Conservation (phyloP, 2,888 invertebrate genomes). For the Microplitis manilae region DNA sequence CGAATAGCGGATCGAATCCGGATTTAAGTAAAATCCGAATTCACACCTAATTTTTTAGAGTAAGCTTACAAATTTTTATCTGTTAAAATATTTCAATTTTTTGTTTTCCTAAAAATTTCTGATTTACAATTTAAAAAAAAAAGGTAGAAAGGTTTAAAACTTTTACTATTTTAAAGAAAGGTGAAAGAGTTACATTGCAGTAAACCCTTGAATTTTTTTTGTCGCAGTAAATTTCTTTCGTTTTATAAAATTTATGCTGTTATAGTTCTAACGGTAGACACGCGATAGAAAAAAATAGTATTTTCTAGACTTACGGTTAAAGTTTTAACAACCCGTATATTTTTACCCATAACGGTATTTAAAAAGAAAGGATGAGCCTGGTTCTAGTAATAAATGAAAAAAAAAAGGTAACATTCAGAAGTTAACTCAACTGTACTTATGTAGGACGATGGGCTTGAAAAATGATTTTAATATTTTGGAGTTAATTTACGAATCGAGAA, state of each 20-base stretch:
- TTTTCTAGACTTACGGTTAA: background rate
- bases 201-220: background rate
- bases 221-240: conserved; percentile 18
- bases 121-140: background rate
- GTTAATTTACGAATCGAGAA: background rate
- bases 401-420: conserved; percentile 47
- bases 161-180: background rate
- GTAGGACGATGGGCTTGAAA: conserved; percentile 51
- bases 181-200: conserved; percentile 10
- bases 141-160: background rate
- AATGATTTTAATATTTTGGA: background rate
- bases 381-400: conserved; percentile 43
- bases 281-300: background rate
- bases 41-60: too few species aligned
- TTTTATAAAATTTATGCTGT: conserved; percentile 27
- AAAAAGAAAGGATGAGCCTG: conserved; percentile 1
- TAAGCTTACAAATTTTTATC: background rate
- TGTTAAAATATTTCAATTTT: background rate
- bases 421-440: conserved; percentile 47
- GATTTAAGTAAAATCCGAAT: too few species aligned
- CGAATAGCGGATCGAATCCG: too few species aligned
- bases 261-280: conserved; percentile 19
- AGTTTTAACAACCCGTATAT: background rate
- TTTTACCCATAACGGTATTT: conserved; percentile 3
- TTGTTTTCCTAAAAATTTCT: background rate